These are phyloP conservation scores for Chamaea fasciata DNA, from an alignment of 2,113 vertebrate genomes.

Conservation along the genomic window DNA sequence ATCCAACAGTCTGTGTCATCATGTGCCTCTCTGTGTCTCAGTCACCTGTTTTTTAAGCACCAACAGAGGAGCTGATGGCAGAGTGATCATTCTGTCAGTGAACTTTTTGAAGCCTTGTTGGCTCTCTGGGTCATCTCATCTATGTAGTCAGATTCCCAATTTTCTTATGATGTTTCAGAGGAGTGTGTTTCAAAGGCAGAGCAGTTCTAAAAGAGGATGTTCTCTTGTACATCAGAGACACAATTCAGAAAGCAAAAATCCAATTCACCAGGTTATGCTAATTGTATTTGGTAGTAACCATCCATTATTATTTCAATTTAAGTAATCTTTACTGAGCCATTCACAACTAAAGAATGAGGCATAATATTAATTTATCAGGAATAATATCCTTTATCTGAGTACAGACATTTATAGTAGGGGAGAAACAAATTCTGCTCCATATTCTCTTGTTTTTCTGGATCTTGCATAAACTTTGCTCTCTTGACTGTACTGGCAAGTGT, in stretches of 20 bases:
- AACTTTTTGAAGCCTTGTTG: background rate
- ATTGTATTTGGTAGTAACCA: background rate
- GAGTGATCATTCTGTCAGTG: background rate
- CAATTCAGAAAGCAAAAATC: background rate
- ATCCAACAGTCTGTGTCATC: background rate
- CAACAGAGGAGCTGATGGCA: background rate
- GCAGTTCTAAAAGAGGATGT: background rate
- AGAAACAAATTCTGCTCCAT: background rate
- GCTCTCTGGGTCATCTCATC: background rate
- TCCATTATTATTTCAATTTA: background rate
- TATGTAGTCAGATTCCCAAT: background rate
- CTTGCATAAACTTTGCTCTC: background rate
- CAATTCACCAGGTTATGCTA: background rate
- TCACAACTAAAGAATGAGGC: background rate
- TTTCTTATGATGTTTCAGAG: background rate
- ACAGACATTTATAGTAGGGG: background rate
- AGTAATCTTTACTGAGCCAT: background rate
- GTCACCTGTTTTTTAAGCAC: background rate
- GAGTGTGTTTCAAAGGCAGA: background rate
- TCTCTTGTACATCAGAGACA: background rate
- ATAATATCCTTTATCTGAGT: background rate
- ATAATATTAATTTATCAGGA: background rate
- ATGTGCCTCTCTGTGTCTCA: background rate
- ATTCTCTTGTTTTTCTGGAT: background rate
- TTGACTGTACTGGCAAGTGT: background rate